phyloP scores from a whole-genome alignment of 2,113 vertebrate species.

The Elaphurus davidianus region DNA sequence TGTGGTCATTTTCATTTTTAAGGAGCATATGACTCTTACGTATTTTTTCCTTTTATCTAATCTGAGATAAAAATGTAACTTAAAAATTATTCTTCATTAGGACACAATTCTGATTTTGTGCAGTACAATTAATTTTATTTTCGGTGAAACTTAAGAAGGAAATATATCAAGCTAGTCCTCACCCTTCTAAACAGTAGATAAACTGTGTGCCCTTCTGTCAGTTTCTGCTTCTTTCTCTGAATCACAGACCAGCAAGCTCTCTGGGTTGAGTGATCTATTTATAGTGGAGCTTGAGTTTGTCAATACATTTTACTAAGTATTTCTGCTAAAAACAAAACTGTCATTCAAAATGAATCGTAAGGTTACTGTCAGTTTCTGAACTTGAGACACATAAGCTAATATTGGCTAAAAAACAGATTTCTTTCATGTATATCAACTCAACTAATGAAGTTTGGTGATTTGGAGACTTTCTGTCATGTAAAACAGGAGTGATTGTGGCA shows the following conservation, averaged over 20 bases:
- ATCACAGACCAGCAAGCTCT: neutral
- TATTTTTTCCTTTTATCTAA: neutral
- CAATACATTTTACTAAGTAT: neutral
- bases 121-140: neutral
- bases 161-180: neutral
- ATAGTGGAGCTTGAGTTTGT: neutral
- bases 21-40: neutral
- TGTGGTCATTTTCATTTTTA: neutral
- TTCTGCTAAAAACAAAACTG: neutral
- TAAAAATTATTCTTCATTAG: neutral
- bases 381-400: neutral
- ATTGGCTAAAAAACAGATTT: neutral
- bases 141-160: neutral
- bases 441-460: neutral
- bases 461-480: neutral
- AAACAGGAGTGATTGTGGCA: neutral
- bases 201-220: neutral
- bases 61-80: neutral
- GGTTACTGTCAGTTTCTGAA: neutral
- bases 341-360: neutral
- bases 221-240: neutral
- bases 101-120: neutral
- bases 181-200: neutral
- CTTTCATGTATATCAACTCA: neutral
- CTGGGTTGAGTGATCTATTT: neutral